Conservation (phyloP, 2,797 vertebrate species). For the Mormyrops attenuatus region DNA sequence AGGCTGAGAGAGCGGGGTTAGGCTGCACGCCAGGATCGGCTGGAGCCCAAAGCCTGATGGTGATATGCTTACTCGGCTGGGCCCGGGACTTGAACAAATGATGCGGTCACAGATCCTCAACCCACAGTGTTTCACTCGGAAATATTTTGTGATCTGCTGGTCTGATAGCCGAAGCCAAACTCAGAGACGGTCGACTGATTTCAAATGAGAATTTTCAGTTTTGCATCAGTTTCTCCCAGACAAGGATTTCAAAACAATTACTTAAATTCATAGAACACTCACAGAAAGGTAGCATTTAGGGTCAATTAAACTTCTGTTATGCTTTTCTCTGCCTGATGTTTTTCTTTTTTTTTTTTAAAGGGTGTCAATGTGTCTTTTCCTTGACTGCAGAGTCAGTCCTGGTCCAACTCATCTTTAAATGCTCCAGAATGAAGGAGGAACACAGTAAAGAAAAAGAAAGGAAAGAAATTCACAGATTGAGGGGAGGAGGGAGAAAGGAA, state of each 20-base stretch:
- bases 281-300: background rate
- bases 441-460: background rate
- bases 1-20: background rate
- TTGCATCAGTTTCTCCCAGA: background rate
- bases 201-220: background rate
- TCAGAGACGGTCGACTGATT: background rate
- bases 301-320: background rate
- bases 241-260: background rate
- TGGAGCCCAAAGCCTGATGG: background rate
- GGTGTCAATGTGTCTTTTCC: background rate
- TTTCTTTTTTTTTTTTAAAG: background rate
- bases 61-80: background rate
- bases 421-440: background rate
- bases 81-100: background rate
- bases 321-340: background rate
- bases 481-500: conserved; percentile 5
- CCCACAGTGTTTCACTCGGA: background rate
- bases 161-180: background rate
- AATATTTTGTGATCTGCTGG: background rate
- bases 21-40: background rate
- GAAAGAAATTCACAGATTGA: background rate
- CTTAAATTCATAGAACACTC: background rate
- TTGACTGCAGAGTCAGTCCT: background rate
- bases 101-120: background rate
- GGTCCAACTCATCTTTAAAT: background rate